Percentiles rank a stretch among this genome's conserved stretches.
Conservation (phyloP, 37 sponge, comb jelly and placozoan genomes). For the Spongilla lacustris region DNA sequence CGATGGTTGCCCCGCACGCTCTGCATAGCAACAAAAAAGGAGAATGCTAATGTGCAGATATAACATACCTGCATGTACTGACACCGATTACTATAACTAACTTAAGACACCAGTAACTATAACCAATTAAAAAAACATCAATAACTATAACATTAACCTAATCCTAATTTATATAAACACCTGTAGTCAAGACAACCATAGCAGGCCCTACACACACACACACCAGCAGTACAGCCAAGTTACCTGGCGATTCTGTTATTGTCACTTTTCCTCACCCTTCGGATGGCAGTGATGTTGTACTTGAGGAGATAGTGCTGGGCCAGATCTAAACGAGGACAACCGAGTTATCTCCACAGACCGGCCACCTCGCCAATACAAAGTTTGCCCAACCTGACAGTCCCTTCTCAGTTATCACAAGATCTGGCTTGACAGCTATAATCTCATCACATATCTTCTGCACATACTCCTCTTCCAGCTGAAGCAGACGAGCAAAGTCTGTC, state of each 20-base stretch:
- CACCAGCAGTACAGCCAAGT: no score
- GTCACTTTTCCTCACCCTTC: constrained; percentile 93
- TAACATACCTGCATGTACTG: no score
- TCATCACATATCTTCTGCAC: constrained; percentile 90
- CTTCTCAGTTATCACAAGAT: constrained; percentile 96
- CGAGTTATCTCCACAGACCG: background rate
- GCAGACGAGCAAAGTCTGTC: constrained; percentile 78
- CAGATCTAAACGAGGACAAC: constrained; percentile 63
- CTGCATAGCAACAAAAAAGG: constrained; percentile 25
- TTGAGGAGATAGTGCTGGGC: constrained; percentile 97
- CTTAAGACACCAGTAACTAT: no score
- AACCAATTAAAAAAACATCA: no score
- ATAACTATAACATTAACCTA: no score
- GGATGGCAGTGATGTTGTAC: constrained; percentile 86
- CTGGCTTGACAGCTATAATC: constrained; percentile 94
- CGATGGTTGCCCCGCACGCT: constrained; percentile 92
- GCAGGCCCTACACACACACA: no score
- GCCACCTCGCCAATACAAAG: background rate
- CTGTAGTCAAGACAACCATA: background rate
- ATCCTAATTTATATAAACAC: background rate
- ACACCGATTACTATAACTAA: no score
- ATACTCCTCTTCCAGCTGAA: constrained; percentile 92
- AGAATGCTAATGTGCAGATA: background rate
- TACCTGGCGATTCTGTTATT: constrained; percentile 95
- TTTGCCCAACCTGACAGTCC: constrained; percentile 74